Conservation (phyloP, 1,140 invertebrate genomes). For the Macrocentrus cingulum region DNA sequence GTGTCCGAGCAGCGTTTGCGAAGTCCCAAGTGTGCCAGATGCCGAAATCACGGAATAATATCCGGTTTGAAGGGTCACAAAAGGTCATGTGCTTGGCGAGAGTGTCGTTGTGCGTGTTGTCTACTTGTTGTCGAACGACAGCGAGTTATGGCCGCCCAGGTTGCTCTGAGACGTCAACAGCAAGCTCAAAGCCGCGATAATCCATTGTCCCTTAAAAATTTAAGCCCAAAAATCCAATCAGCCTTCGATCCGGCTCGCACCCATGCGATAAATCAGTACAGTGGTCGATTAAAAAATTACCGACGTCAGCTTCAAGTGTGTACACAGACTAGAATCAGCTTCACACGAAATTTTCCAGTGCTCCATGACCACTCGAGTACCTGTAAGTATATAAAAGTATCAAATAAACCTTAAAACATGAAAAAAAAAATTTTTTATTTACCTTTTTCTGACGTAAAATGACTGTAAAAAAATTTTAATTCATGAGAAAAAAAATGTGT, state of each 20-base stretch:
- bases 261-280: constrained; percentile 60
- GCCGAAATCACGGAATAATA: constrained; percentile 86
- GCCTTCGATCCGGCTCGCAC: too few relatives aligned
- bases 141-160: constrained; percentile 82
- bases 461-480: too few relatives aligned
- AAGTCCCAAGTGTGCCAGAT: constrained; percentile 86
- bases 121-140: constrained; percentile 85
- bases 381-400: constrained; percentile 16
- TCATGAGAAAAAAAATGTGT: too few relatives aligned
- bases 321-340: constrained; percentile 48
- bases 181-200: constrained; percentile 57
- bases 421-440: too few relatives aligned
- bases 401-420: background rate
- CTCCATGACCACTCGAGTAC: constrained; percentile 37
- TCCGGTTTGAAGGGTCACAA: constrained; percentile 88
- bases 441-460: too few relatives aligned
- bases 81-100: constrained; percentile 74
- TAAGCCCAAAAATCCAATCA: constrained; percentile 23
- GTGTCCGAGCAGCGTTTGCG: constrained; percentile 54
- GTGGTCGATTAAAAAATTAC: constrained; percentile 64
- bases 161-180: constrained; percentile 67
- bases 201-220: constrained; percentile 10
- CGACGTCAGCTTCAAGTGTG: constrained; percentile 56
- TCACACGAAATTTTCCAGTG: constrained; percentile 47
- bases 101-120: constrained; percentile 83